Evolutionary conservation across 2,113 vertebrate genomes (phyloP).

Genomic region (Thermophis baileyi): DNA sequence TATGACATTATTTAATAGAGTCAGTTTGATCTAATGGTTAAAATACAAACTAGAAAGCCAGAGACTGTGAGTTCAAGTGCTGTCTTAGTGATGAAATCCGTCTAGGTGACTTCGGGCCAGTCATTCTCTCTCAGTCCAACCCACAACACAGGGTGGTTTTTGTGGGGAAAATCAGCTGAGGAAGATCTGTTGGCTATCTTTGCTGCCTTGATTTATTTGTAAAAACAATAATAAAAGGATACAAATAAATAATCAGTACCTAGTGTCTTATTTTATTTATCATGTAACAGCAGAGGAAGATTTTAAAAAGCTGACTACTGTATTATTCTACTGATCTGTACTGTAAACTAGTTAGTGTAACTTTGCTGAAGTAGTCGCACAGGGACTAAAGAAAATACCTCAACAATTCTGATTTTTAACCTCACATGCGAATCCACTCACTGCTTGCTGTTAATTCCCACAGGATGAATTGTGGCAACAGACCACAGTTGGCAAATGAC

Average conservation of each 20-base stretch:
- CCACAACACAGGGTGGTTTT: background rate
- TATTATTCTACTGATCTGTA: constrained; percentile 31
- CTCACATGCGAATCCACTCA: constrained; percentile 26
- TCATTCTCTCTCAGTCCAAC: background rate
- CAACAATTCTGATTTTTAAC: constrained; percentile 26
- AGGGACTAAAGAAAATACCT: constrained; percentile 41
- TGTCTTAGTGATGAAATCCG: background rate
- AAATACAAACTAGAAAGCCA: background rate
- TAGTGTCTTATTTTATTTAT: constrained; percentile 19
- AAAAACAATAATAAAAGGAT: background rate
- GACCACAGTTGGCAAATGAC: constrained; percentile 33
- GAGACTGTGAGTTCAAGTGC: background rate
- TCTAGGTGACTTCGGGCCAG: background rate
- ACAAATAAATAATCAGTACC: constrained; percentile 20
- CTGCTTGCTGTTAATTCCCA: background rate
- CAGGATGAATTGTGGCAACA: constrained; percentile 33
- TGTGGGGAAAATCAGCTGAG: background rate
- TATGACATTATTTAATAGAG: background rate
- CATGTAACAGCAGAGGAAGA: background rate
- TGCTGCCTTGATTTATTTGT: background rate
- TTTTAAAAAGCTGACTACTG: constrained; percentile 32
- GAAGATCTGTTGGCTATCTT: background rate
- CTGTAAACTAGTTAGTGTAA: constrained; percentile 24
- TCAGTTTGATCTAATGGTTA: background rate
- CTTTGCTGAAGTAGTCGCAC: constrained; percentile 34